A percentile compares a stretch with the other conserved stretches of the same genome.
phyloP scores from a whole-genome alignment of 2,797 vertebrate genomes.

The Poeciliopsis infans region DNA sequence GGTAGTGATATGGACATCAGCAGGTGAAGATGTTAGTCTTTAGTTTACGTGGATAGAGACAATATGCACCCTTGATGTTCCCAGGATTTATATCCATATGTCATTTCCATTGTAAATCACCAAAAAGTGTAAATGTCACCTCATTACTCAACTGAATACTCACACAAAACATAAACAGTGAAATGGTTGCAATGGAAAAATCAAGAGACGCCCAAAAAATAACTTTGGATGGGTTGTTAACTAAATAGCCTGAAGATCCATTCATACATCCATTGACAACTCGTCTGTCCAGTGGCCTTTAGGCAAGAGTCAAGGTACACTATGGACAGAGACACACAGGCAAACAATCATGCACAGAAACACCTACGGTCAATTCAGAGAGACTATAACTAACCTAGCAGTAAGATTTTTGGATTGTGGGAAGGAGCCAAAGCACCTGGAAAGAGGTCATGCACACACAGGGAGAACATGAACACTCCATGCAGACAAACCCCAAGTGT shows the following conservation, averaged over 20 bases:
- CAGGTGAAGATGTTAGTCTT: background rate
- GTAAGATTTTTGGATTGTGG: background rate
- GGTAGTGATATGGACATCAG: background rate
- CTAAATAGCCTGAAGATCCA: background rate
- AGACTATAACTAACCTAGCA: background rate
- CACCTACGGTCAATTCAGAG: background rate
- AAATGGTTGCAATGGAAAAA: background rate
- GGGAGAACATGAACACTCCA: background rate
- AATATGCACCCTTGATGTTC: background rate
- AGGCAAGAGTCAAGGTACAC: background rate
- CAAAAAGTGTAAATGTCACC: no score
- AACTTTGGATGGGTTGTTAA: background rate
- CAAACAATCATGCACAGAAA: background rate
- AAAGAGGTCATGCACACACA: background rate
- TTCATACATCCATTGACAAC: background rate
- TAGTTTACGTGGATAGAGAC: background rate
- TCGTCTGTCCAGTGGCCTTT: background rate
- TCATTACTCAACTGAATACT: background rate
- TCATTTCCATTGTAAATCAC: background rate
- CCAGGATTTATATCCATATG: background rate
- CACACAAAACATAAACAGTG: background rate
- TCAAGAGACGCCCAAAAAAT: background rate
- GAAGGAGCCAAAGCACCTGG: background rate
- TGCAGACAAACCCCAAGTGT: background rate
- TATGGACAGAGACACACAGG: background rate